Percentiles rank a stretch among this genome's conserved stretches.
Conservation (phyloP, 1,140 invertebrate genomes). For the Glossosoma conforme region DNA sequence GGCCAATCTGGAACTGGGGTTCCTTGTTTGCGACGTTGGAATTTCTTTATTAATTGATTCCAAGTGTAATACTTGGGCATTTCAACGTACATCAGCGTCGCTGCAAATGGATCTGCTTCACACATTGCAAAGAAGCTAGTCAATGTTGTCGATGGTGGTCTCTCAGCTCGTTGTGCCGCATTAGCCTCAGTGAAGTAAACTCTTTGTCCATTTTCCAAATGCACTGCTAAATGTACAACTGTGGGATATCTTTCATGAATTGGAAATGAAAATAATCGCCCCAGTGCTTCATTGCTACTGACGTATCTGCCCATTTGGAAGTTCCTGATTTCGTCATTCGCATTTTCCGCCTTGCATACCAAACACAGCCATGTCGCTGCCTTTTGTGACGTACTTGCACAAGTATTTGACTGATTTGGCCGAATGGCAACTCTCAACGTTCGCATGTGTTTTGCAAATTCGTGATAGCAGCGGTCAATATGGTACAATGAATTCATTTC, state of each 20-base stretch:
- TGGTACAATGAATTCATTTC: too few relatives aligned
- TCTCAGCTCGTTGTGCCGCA: constrained; percentile 7
- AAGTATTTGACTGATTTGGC: too few relatives aligned
- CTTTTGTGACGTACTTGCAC: too few relatives aligned
- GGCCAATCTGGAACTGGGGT: background rate
- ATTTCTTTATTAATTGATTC: background rate
- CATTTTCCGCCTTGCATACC: too few relatives aligned
- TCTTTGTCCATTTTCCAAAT: constrained; percentile 41
- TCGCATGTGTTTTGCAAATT: too few relatives aligned
- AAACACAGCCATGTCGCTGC: too few relatives aligned
- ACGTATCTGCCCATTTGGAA: constrained; percentile 45
- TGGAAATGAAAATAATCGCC: constrained; percentile 38
- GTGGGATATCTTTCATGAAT: constrained; percentile 39
- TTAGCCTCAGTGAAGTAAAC: constrained; percentile 37
- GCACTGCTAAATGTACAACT: constrained; percentile 38
- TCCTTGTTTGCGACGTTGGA: constrained; percentile 2
- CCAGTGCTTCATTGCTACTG: constrained; percentile 42
- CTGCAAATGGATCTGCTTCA: constrained; percentile 1
- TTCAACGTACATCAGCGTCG: background rate
- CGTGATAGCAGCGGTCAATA: too few relatives aligned
- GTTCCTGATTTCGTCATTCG: constrained; percentile 12
- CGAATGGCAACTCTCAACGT: too few relatives aligned
- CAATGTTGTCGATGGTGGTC: constrained; percentile 25
- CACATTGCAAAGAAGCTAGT: constrained; percentile 36
- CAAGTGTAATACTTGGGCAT: constrained; percentile 1